Evolutionary conservation across 2,888 invertebrate genomes (phyloP), one percentile per base, ranked within the genome.

Genomic region (Lissonota sp.): DNA sequence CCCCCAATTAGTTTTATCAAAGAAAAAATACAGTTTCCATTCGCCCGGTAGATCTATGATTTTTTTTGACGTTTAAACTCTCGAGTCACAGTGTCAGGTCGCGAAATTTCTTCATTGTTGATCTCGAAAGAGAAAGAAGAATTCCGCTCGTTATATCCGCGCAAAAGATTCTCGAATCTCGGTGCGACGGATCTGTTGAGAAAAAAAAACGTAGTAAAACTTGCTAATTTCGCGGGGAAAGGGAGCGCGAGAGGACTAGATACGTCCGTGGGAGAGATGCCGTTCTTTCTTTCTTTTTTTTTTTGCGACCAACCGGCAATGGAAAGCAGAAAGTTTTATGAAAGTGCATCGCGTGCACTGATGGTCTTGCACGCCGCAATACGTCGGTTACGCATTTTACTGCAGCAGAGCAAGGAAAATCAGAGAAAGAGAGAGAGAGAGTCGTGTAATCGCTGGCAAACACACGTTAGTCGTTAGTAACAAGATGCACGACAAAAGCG

Each of bases 311-410:
- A 86, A 87, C 84, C 85, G 66, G 82, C 84, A 86, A 88, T 90
- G 90, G 90, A 91, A 91, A 91, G 91, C 90, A 88, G 91, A 91
- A 91, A 91, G 90, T 91, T 90, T 90, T 88, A 90, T 88, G 90
- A 91, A 91, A 90, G 90, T 91, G 88, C 89, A 90, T 89, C 89
- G 90, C 90, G 89, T 90, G 86, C 77, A 78, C 64, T 63, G 53
- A 73, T 64, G 63, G 66, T 64, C 63, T 64, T 46, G 69, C 42
- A 57, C 51, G 70, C 58, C 87, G 64, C 75, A 69, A 58, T 69
- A 69, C 67, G 84, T 71, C 83, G 83, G 84, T 87, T 88, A 86
- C 86, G 84, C 86, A 84, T 85, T 83, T 84, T 53, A 74, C 66
- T 60, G 58, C 60, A 53, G 67, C 66, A 75, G 55, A n/a, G 71